Conservation (phyloP, 2,888 invertebrate genomes). For the Punctoribates punctum region DNA sequence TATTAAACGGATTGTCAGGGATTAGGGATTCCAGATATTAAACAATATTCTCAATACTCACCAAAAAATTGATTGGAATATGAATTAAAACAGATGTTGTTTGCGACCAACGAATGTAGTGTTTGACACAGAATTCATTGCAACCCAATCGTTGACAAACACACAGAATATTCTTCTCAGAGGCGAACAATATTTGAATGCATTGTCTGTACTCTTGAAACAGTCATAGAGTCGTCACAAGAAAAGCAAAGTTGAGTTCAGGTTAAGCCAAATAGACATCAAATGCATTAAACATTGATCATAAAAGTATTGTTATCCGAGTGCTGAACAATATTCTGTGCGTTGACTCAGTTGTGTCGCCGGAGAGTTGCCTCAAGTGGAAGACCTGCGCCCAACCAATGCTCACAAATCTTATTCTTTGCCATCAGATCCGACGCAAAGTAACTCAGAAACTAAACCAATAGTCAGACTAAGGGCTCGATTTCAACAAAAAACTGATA, state of each 20-base stretch:
- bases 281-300: conserved; percentile 10
- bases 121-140: too few species aligned
- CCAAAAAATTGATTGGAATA: too few species aligned
- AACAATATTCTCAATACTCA: too few species aligned
- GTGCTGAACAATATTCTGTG: neutral
- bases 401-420: neutral
- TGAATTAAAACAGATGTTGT: too few species aligned
- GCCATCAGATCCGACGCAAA: neutral
- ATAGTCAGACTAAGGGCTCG: neutral
- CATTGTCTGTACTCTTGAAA: neutral
- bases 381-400: conserved; percentile 8
- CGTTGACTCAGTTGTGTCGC: conserved; percentile 15
- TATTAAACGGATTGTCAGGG: too few species aligned
- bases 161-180: neutral
- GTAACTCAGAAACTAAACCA: neutral
- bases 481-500: neutral
- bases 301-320: neutral
- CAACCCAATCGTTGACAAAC: neutral
- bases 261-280: conserved; percentile 16
- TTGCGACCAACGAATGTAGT: too few species aligned
- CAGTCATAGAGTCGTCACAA: neutral
- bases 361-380: neutral
- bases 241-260: conserved; percentile 2
- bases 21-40: too few species aligned
- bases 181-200: neutral